Evolutionary conservation across 1,140 invertebrate species (phyloP).

Genomic region (Zaprionus vittiger): DNA sequence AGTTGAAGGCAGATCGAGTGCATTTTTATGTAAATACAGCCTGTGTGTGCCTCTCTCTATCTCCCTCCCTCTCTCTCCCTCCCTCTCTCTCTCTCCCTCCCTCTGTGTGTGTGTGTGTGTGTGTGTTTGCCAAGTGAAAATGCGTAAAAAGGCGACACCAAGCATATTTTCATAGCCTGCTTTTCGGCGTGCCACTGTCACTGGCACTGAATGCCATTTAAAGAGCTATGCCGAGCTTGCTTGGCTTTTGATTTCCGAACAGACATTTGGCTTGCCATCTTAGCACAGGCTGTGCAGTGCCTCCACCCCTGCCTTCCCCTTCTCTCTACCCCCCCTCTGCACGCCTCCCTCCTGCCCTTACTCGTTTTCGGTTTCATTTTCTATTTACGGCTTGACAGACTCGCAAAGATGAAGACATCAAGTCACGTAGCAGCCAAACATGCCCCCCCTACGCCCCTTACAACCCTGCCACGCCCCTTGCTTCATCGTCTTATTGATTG

Average conservation of each 20-base stretch:
- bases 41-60: conserved; percentile 11
- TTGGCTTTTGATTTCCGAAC: conserved; percentile 47
- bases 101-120: not conserved
- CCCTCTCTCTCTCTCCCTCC: no score
- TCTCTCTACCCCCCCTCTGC: not conserved
- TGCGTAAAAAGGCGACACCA: conserved; percentile 62
- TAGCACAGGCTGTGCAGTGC: not conserved
- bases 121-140: conserved; percentile 56
- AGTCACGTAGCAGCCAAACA: conserved; percentile 45
- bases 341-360: not conserved
- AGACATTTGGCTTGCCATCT: conserved; percentile 24
- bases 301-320: not conserved
- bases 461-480: not conserved
- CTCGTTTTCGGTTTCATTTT: conserved; percentile 52
- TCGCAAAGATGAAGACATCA: conserved; percentile 41
- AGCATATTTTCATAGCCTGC: conserved; percentile 66
- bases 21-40: conserved; percentile 76
- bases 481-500: conserved; percentile 65
- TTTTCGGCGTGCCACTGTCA: conserved; percentile 37
- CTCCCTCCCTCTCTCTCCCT: no score
- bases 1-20: conserved; percentile 63
- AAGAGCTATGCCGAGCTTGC: conserved; percentile 19
- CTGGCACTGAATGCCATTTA: conserved; percentile 37
- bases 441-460: not conserved
- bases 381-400: conserved; percentile 47